These are phyloP conservation scores for Anthoscopus minutus DNA, from an alignment of 2,113 vertebrate species.

Conservation along the genomic window DNA sequence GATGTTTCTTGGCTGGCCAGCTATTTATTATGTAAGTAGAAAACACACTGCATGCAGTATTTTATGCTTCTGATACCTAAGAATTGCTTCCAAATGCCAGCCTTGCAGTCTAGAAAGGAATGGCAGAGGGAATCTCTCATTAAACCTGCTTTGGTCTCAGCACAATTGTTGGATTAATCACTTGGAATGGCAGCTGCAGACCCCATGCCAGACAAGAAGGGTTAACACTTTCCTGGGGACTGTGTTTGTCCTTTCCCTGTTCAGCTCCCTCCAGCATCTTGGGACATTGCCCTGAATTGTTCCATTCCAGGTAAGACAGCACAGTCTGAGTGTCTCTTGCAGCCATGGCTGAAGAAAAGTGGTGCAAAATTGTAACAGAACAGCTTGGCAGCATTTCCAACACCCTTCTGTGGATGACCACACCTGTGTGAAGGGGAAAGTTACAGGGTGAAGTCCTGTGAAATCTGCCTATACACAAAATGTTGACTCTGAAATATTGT, in stretches of 20 bases:
- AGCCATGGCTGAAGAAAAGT: background rate
- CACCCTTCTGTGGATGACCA: background rate
- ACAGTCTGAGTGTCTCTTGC: background rate
- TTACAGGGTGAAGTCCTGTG: background rate
- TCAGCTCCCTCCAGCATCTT: background rate
- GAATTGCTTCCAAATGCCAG: background rate
- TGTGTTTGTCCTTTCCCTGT: background rate
- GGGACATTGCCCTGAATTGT: background rate
- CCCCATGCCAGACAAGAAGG: background rate
- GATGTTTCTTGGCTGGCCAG: background rate
- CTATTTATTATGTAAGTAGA: conserved; percentile 20
- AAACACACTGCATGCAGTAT: background rate
- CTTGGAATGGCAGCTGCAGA: background rate
- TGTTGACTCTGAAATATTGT: rapidly evolving
- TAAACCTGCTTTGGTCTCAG: background rate
- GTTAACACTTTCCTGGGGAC: background rate
- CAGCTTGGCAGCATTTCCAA: background rate
- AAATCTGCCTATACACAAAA: background rate
- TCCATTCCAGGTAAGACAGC: background rate
- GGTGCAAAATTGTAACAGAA: background rate
- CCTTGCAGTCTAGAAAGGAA: background rate
- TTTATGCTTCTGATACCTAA: background rate
- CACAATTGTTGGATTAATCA: background rate
- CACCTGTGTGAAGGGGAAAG: background rate
- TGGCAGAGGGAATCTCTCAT: background rate